A percentile compares a stretch with the other conserved stretches of the same genome.
Evolutionary conservation across 1,140 invertebrate species (phyloP).

Genomic region (Bombus picipes): DNA sequence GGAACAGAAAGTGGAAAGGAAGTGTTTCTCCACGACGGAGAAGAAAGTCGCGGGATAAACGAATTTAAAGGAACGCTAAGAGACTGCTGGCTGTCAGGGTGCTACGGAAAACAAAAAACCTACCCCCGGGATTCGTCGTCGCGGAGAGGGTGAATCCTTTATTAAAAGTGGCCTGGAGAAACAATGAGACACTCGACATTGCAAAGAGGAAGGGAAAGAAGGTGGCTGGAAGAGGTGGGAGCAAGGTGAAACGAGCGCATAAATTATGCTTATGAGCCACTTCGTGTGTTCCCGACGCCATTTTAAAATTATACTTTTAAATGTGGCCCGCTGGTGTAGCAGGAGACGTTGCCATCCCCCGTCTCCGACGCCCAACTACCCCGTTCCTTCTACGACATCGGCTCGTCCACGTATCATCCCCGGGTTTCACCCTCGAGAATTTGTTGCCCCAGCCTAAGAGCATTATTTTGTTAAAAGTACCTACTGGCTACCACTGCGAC

Average conservation of each 20-base stretch:
- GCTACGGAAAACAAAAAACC: constrained; percentile 43
- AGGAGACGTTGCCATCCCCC: background rate
- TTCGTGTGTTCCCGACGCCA: constrained; percentile 67
- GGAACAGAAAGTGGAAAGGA: background rate
- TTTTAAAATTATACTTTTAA: constrained; percentile 78
- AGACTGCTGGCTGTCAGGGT: constrained; percentile 3
- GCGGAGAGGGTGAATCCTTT: constrained; percentile 57
- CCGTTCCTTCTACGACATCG: constrained; percentile 16
- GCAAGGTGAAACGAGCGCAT: constrained; percentile 62
- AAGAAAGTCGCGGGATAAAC: constrained; percentile 48
- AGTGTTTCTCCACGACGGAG: background rate
- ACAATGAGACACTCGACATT: constrained; percentile 33
- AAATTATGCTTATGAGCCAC: constrained; percentile 75
- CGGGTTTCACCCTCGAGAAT: constrained; percentile 27
- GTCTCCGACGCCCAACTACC: background rate
- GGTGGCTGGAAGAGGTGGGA: no score
- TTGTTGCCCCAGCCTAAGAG: constrained; percentile 46
- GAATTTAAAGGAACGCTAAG: constrained; percentile 56
- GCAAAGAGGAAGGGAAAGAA: background rate
- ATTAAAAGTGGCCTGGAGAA: constrained; percentile 71
- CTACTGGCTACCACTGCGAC: background rate
- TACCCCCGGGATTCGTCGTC: constrained; percentile 9
- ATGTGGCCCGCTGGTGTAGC: constrained; percentile 48
- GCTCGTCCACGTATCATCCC: constrained; percentile 51
- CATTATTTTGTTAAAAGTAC: constrained; percentile 54